These are phyloP conservation scores for Ahaetulla prasina DNA, from an alignment of 2,113 vertebrate genomes.

Conservation along the genomic window DNA sequence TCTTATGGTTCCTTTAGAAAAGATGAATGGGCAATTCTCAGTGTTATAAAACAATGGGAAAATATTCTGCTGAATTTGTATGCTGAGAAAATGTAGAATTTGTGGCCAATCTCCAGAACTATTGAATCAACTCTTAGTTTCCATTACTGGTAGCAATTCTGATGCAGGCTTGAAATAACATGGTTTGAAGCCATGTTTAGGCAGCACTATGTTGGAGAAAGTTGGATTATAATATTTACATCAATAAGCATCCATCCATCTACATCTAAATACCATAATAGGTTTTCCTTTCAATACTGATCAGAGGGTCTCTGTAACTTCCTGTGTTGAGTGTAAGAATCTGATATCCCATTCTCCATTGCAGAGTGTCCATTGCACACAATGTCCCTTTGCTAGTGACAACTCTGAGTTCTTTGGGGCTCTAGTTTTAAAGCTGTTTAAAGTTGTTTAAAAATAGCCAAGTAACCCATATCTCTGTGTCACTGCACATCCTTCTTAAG, in stretches of 20 bases:
- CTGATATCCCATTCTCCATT: not conserved
- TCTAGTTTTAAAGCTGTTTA: not conserved
- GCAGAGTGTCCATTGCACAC: not conserved
- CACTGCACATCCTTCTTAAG: accelerated
- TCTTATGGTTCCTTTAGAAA: not conserved
- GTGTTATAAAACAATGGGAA: not conserved
- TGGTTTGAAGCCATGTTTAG: not conserved
- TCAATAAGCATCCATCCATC: not conserved
- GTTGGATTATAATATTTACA: not conserved
- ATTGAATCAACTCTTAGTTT: not conserved
- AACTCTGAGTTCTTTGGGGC: accelerated
- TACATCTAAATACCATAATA: not conserved
- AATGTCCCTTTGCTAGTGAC: not conserved
- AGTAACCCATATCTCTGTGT: accelerated
- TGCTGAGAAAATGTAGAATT: not conserved
- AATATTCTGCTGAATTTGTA: not conserved
- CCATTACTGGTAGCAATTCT: not conserved
- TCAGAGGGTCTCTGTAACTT: not conserved
- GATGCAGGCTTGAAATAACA: not conserved
- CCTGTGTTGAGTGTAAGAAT: not conserved
- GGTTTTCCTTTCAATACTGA: not conserved
- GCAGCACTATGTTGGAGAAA: not conserved
- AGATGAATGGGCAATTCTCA: not conserved
- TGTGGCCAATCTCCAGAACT: not conserved
- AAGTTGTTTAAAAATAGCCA: slow-evolving; percentile 19